Evolutionary conservation across 2,113 vertebrate species (phyloP).

Genomic region (Rhodinocichla rosea): DNA sequence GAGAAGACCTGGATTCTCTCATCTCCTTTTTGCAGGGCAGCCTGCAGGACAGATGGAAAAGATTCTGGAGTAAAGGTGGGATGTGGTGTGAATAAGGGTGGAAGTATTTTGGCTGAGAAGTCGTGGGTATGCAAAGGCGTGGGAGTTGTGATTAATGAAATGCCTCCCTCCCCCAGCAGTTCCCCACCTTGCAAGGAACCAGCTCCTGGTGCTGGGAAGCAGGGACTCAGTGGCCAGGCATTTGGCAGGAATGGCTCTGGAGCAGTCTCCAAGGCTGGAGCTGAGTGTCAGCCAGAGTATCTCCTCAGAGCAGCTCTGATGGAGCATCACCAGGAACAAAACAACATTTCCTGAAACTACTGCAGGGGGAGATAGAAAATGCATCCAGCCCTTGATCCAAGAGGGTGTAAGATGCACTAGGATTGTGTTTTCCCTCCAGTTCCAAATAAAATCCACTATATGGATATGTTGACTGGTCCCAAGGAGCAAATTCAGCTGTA

Average conservation of each 20-base stretch:
- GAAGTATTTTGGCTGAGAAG: not conserved
- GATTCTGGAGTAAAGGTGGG: not conserved
- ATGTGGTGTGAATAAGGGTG: not conserved
- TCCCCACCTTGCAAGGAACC: not conserved
- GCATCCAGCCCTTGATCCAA: not conserved
- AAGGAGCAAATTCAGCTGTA: not conserved
- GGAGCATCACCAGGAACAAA: conserved; percentile 20
- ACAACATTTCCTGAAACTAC: not conserved
- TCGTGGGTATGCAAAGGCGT: not conserved
- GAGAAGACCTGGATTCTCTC: not conserved
- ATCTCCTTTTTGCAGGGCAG: not conserved
- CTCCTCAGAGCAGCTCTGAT: not conserved
- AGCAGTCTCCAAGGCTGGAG: not conserved
- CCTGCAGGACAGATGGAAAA: not conserved
- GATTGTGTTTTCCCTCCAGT: not conserved
- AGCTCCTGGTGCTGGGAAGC: not conserved
- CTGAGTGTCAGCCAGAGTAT: not conserved
- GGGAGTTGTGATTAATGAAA: conserved; percentile 17
- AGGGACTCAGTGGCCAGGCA: not conserved
- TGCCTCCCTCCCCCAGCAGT: not conserved
- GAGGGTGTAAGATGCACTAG: not conserved
- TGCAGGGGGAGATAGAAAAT: not conserved
- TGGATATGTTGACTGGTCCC: not conserved
- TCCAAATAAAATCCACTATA: not conserved
- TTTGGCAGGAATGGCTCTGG: not conserved